These are phyloP conservation scores for Azemiops feae DNA, from an alignment of 2,113 vertebrate species.

Conservation along the genomic window DNA sequence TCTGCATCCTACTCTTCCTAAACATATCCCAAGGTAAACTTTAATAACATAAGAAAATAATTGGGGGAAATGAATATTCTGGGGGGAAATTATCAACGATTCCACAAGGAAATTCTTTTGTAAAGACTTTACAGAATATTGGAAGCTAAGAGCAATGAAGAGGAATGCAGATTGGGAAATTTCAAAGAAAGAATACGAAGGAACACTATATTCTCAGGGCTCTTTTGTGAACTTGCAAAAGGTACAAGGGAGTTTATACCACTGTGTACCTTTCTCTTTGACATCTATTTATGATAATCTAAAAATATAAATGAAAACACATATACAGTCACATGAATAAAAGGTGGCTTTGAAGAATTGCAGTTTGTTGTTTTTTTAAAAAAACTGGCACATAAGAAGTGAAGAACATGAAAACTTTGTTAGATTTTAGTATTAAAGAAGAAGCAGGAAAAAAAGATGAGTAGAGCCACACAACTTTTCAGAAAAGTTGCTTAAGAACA, in stretches of 20 bases:
- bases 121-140: neutral
- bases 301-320: neutral
- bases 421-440: neutral
- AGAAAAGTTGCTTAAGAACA: neutral
- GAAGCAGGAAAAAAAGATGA: neutral
- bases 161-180: neutral
- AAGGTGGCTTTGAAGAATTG: neutral
- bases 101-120: neutral
- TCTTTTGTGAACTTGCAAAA: neutral
- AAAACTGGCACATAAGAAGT: neutral
- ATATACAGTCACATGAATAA: neutral
- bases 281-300: neutral
- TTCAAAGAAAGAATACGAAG: neutral
- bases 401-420: neutral
- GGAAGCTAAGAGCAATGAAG: neutral
- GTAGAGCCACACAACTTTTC: neutral
- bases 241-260: neutral
- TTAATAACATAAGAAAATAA: neutral
- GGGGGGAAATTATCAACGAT: neutral
- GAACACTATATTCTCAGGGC: neutral
- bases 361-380: neutral
- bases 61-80: neutral
- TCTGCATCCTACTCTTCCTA: neutral
- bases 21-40: neutral
- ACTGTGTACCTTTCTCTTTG: neutral